Evolutionary conservation across 53 echinoderm and acorn worm genomes (phyloP), one percentile per base, ranked within the genome.

Genomic region (Arbacia lixula): DNA sequence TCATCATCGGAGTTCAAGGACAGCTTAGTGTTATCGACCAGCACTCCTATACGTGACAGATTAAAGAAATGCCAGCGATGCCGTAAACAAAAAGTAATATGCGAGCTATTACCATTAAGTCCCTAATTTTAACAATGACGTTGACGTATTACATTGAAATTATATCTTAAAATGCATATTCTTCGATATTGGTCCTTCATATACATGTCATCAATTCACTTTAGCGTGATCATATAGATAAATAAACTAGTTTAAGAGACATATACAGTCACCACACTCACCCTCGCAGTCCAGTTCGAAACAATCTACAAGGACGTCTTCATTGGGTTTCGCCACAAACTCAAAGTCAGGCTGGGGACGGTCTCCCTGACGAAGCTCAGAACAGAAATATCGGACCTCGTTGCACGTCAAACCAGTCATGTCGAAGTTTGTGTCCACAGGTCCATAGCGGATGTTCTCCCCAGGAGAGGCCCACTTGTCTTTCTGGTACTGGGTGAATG

Each of bases 401-500:
- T 72, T 24, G 53, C 98, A 98, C 19, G 88, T 84, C 31, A 83
- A 30, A 5, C 92, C 94, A 3, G 85, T 78, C 98, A 98, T 98
- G 88, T 92, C 88, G 41, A 98, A 88, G 80, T 90, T 90, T 72
- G 88, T 83, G 76, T 95, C 96, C 24, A 95, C 91, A 8, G 91
- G 67, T 12, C 89, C 91, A 25, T 89, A 91, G 1, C 79, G 60
- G 58, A 95, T 57, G 49, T 91, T 53, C 34, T 91, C 84, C 5
- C 96, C 96, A 11, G 86, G 87, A 6, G 78, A 68, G 12, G 91
- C 91, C 33, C 89, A 85, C 55, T 85, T 80, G 85, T 91, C 85
- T 55, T 60, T 68, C 63, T 95, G 95, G 34, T 92, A 95, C 55
- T 84, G 84, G 1, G 61, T 72, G 11, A 88, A 35, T 20, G 50